These are phyloP conservation scores for Meteorus cinctellus DNA, from an alignment of 2,888 invertebrate species.

Conservation along the genomic window DNA sequence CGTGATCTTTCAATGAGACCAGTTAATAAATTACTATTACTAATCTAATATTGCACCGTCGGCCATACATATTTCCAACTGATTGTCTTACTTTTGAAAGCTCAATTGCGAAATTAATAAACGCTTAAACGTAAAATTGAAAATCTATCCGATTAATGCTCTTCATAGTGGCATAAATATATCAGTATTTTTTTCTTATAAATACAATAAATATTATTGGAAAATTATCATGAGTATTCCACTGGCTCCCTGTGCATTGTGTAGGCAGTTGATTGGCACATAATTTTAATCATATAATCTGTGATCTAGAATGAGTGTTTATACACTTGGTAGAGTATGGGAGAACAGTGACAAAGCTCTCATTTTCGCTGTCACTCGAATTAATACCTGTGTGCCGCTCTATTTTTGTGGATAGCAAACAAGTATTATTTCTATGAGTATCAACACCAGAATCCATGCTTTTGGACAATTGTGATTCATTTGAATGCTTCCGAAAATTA, in stretches of 20 bases:
- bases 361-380: slow-evolving; percentile 73
- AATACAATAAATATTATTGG: slow-evolving; percentile 39
- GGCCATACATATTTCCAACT: slow-evolving; percentile 52
- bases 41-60: slow-evolving; percentile 63
- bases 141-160: slow-evolving; percentile 60
- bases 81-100: slow-evolving; percentile 22
- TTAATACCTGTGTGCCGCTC: slow-evolving; percentile 62
- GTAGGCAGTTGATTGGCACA: slow-evolving; percentile 29
- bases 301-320: slow-evolving; percentile 43
- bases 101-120: not conserved
- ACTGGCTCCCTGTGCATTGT: slow-evolving; percentile 10
- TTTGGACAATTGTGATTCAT: slow-evolving; percentile 59
- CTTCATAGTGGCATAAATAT: slow-evolving; percentile 49
- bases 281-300: slow-evolving; percentile 22
- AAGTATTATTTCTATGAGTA: slow-evolving; percentile 51
- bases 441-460: slow-evolving; percentile 65
- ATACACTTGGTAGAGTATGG: slow-evolving; percentile 56
- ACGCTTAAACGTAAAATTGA: slow-evolving; percentile 32
- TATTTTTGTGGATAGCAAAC: slow-evolving; percentile 45
- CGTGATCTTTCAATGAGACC: not conserved
- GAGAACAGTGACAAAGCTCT: slow-evolving; percentile 74
- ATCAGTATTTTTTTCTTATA: slow-evolving; percentile 47
- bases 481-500: slow-evolving; percentile 77
- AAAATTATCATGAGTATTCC: slow-evolving; percentile 16
- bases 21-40: not conserved